Base-by-base conservation (phyloP, 2,113 vertebrate species). In the Plectropomus leopardus region DNA sequence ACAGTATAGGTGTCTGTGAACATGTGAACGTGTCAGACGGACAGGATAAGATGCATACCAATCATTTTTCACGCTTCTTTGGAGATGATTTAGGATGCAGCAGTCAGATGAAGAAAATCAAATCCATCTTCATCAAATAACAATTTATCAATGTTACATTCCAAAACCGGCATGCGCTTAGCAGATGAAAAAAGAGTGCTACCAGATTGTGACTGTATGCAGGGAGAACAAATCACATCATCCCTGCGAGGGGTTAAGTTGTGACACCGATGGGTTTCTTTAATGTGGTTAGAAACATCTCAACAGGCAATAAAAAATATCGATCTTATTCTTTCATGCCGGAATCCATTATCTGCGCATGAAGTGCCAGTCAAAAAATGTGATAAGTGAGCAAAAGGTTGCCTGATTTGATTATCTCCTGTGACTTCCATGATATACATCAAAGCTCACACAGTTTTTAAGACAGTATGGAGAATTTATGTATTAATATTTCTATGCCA, bases 301-400 rank as follows among this genome's bases (percentile, higher is more conserved):
- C 88, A 85, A 59, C 74, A 88, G 86, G 87, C 85, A 85, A 87
- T 89, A 77, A 78, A 88, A 80, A 88, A 79, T 89, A 93, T 92
- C 17, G 87, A 93, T 90, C 88, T 64, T 6, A 3, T 55, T 84
- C 77, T 83, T 89, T 84, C 83, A 89, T 71, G 40, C 84, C 16
- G 1, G 70, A 90, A 93, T 93, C 84, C 61, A 91, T 93, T 90
- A 88, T 89, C 63, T 47, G 53, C 50, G 26, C 81, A 75, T 84
- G 78, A 84, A 71, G 75, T 4, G 50, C 72, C 3, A 44, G 50
- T 63, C 42, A 68, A 83, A 80, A 80, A 64, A 44, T 45, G 63
- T 76, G 57, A 65, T 76, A 85, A 88, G 64, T 76, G 77, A 90
- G 71, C 26, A 53, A 82, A 76, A 68, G 78, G 74, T 86, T 66